Evolutionary conservation across 1,140 invertebrate genomes (phyloP).

Genomic region (Trypoxylus dichotomus): DNA sequence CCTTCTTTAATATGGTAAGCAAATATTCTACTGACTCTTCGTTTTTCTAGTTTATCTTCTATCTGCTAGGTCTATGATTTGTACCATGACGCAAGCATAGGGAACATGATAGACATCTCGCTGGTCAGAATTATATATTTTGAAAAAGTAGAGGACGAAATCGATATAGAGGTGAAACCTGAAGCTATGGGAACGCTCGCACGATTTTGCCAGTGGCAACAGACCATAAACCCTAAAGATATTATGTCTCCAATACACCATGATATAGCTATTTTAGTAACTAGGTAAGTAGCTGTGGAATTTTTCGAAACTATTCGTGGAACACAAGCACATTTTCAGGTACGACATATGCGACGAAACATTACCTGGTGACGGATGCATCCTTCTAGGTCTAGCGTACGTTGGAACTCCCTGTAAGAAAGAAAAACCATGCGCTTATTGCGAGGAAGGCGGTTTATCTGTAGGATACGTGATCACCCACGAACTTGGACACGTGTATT

Average conservation of each 20-base stretch:
- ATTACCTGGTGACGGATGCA: conserved; percentile 58
- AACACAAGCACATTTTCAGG: too few relatives aligned
- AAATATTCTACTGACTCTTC: too few relatives aligned
- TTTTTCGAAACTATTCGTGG: too few relatives aligned
- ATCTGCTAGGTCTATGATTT: conserved; percentile 55
- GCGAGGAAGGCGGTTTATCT: conserved; percentile 71
- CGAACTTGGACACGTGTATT: conserved; percentile 72
- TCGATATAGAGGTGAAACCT: conserved; percentile 53
- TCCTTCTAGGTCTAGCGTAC: conserved; percentile 67
- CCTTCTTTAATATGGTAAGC: conserved; percentile 66
- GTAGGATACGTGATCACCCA: conserved; percentile 71
- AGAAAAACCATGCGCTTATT: conserved; percentile 62
- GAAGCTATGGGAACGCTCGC: conserved; percentile 60
- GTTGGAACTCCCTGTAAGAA: conserved; percentile 67
- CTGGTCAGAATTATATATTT: conserved; percentile 62
- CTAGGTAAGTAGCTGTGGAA: too few relatives aligned
- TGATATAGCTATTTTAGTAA: conserved; percentile 69
- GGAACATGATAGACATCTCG: conserved; percentile 63
- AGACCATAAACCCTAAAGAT: conserved; percentile 60
- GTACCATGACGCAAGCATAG: conserved; percentile 62
- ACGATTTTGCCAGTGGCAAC: conserved; percentile 66
- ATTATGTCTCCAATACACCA: conserved; percentile 68
- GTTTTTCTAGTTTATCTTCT: too few relatives aligned
- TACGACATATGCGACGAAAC: conserved; percentile 53
- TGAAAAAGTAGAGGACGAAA: conserved; percentile 53